Conservation (phyloP, 1,140 invertebrate genomes). For the Bombus pascuorum region DNA sequence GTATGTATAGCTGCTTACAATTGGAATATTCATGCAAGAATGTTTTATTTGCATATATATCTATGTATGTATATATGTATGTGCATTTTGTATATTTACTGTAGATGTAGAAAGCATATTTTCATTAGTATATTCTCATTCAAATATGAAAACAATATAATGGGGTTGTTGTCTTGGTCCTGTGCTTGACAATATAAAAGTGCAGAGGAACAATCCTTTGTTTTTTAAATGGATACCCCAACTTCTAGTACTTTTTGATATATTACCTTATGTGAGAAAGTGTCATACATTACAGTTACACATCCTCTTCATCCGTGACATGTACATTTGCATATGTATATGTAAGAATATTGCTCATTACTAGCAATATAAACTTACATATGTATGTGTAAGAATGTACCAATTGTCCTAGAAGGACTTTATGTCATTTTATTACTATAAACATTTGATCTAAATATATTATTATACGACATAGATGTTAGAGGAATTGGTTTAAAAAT, state of each 20-base stretch:
- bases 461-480: conserved; percentile 71
- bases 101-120: conserved; percentile 56
- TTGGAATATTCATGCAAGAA: conserved; percentile 55
- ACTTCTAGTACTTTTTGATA: conserved; percentile 26
- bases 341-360: conserved; percentile 46
- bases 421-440: conserved; percentile 64
- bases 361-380: conserved; percentile 46
- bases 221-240: conserved; percentile 45
- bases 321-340: conserved; percentile 52
- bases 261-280: conserved; percentile 51
- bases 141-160: conserved; percentile 61
- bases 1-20: conserved; percentile 43
- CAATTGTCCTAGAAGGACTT: conserved; percentile 43
- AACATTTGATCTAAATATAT: conserved; percentile 68
- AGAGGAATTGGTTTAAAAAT: conserved; percentile 59
- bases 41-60: conserved; percentile 48
- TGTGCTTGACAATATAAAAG: conserved; percentile 64
- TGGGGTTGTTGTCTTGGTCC: conserved; percentile 47
- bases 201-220: conserved; percentile 62
- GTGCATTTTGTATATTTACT: conserved; percentile 49
- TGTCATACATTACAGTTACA: conserved; percentile 28
- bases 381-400: conserved; percentile 48
- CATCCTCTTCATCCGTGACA: conserved; percentile 52
- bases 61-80: conserved; percentile 47
- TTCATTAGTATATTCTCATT: conserved; percentile 38